These are phyloP conservation scores for Athripsodes cinereus DNA, from an alignment of 2,888 invertebrate species.

Conservation along the genomic window DNA sequence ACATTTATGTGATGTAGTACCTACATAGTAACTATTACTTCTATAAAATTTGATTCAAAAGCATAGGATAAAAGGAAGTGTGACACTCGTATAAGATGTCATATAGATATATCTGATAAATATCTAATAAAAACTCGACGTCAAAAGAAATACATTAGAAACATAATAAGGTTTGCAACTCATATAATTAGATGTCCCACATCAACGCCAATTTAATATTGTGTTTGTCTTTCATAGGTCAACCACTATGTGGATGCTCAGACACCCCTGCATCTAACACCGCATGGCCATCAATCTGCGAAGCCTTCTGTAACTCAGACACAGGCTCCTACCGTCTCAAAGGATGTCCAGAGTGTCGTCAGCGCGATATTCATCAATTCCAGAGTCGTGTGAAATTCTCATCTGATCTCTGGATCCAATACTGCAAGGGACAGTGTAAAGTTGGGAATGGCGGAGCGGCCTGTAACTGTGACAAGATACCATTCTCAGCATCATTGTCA, in stretches of 20 bases:
- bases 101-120: no score
- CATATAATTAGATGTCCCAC: no score
- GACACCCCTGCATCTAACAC: conserved; percentile 24
- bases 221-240: conserved; percentile 31
- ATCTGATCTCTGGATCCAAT: conserved; percentile 51
- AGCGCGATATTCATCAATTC: not conserved
- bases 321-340: conserved; percentile 36
- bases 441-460: conserved; percentile 69
- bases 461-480: conserved; percentile 67
- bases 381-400: not conserved
- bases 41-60: no score
- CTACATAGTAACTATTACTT: no score
- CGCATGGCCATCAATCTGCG: conserved; percentile 47
- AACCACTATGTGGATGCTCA: conserved; percentile 48
- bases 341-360: conserved; percentile 42
- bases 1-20: no score
- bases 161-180: no score
- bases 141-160: no score
- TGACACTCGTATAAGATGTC: no score
- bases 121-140: no score
- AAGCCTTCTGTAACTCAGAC: conserved; percentile 44
- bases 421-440: conserved; percentile 60
- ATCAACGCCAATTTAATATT: not conserved
- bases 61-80: no score
- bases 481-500: conserved; percentile 36